Evolutionary conservation across 2,113 vertebrate genomes (phyloP).

Genomic region (Papio anubis): DNA sequence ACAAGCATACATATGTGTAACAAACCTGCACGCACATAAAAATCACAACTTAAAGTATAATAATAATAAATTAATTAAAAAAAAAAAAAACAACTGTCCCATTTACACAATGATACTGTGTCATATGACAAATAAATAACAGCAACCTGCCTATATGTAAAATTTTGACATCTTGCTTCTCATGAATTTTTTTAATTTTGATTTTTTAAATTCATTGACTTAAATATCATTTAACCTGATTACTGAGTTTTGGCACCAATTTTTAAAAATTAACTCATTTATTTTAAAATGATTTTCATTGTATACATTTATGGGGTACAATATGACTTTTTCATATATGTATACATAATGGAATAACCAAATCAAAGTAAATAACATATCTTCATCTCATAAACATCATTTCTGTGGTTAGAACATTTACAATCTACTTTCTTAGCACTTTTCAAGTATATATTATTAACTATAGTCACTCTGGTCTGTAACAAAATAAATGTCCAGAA

Average conservation of each 20-base stretch:
- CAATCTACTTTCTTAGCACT: neutral
- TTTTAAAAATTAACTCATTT: neutral
- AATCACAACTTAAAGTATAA: too few species aligned
- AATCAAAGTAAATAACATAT: neutral
- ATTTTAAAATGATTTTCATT: neutral
- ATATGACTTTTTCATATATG: neutral
- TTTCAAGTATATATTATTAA: neutral
- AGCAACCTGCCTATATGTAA: neutral
- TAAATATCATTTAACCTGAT: neutral
- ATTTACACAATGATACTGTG: neutral
- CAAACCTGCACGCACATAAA: too few species aligned
- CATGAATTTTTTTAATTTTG: neutral
- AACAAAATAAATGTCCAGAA: neutral
- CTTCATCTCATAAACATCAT: neutral
- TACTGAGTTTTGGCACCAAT: neutral
- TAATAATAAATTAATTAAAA: too few species aligned
- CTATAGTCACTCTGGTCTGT: neutral
- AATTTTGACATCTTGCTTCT: neutral
- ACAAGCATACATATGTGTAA: too few species aligned
- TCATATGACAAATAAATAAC: neutral
- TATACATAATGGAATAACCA: neutral
- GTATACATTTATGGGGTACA: neutral
- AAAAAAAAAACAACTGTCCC: neutral
- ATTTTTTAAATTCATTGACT: neutral
- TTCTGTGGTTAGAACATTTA: neutral